These are phyloP conservation scores for Macaria notata DNA, from an alignment of 2,888 invertebrate species.

Conservation along the genomic window DNA sequence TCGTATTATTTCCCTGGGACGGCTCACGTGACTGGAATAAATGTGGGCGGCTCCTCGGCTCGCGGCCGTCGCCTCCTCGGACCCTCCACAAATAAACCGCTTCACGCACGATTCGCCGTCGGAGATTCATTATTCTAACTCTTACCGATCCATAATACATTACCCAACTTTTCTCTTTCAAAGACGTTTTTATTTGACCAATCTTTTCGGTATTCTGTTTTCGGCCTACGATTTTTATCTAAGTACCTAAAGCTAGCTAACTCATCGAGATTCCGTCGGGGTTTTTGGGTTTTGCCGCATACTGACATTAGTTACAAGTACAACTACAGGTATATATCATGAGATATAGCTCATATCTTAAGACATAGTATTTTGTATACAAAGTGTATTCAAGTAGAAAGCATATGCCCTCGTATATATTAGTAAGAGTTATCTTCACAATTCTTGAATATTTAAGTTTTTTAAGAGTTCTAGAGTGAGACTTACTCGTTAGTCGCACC, in stretches of 20 bases:
- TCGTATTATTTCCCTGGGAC: slow-evolving; percentile 82
- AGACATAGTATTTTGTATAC: no score
- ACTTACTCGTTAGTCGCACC: neutral
- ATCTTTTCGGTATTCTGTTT: slow-evolving; percentile 35
- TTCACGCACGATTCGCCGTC: slow-evolving; percentile 78
- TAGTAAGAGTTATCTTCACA: neutral
- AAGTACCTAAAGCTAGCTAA: slow-evolving; percentile 3
- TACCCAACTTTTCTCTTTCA: slow-evolving; percentile 49
- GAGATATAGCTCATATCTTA: no score
- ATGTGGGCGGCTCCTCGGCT: slow-evolving; percentile 56
- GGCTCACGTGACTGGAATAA: slow-evolving; percentile 80
- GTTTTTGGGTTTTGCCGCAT: no score
- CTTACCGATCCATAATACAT: slow-evolving; percentile 68
- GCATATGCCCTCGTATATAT: neutral
- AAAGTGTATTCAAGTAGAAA: no score
- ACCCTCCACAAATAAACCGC: slow-evolving; percentile 81
- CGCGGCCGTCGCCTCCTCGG: slow-evolving; percentile 57
- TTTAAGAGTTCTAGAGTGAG: slow-evolving; percentile 9
- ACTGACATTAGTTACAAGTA: no score
- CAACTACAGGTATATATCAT: no score
- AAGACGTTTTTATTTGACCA: slow-evolving; percentile 47
- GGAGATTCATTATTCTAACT: slow-evolving; percentile 80
- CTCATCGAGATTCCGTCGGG: no score
- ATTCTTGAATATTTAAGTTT: slow-evolving; percentile 15
- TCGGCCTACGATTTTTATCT: slow-evolving; percentile 33